Evolutionary conservation across 2,113 vertebrate species (phyloP).

Genomic region (Pangasianodon gigas): DNA sequence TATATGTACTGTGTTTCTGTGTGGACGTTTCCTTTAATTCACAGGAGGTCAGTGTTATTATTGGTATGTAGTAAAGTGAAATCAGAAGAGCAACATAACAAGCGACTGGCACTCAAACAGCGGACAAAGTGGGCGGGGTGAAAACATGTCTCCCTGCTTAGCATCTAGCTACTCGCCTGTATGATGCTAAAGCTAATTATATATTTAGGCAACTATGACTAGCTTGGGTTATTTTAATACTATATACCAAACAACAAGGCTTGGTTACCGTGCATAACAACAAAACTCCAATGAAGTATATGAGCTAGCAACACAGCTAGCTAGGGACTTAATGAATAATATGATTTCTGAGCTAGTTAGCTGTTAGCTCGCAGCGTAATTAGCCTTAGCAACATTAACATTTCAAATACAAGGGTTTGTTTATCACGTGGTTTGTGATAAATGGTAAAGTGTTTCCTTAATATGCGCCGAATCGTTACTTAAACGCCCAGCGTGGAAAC

Average conservation of each 20-base stretch:
- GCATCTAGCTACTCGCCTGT: slow-evolving; percentile 28
- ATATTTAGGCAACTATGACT: neutral
- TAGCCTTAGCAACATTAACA: slow-evolving; percentile 18
- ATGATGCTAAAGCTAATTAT: slow-evolving; percentile 41
- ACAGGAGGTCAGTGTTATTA: neutral
- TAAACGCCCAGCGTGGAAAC: neutral
- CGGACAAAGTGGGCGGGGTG: slow-evolving; percentile 51
- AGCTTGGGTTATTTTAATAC: neutral
- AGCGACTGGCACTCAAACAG: neutral
- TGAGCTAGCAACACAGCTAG: neutral
- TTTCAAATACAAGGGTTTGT: slow-evolving; percentile 5
- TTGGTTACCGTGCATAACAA: neutral
- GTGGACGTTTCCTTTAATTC: neutral
- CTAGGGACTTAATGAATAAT: neutral
- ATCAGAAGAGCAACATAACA: neutral
- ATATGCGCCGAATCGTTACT: neutral
- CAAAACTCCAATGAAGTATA: neutral
- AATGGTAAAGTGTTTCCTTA: neutral
- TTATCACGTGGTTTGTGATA: neutral
- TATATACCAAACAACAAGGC: neutral
- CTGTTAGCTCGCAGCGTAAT: slow-evolving; percentile 10
- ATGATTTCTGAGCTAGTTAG: slow-evolving; percentile 30
- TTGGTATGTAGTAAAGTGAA: neutral
- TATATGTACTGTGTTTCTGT: neutral
- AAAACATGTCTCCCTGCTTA: slow-evolving; percentile 42